phyloP scores from a whole-genome alignment of 2,797 vertebrate genomes.

The Pampus argenteus region DNA sequence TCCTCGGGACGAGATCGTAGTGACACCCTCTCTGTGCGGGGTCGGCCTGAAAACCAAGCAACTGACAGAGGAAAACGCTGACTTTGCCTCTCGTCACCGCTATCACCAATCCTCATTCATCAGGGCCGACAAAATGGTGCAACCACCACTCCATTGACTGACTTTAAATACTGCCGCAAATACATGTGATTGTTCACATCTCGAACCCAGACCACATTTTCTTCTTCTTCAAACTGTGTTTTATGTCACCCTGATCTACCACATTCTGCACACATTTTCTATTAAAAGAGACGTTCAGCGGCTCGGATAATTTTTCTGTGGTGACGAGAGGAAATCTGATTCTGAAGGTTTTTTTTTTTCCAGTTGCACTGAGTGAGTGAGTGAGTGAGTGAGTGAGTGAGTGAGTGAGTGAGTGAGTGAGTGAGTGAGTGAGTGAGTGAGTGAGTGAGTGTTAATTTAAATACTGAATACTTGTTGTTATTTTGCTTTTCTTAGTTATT shows the following conservation, averaged over 20 bases:
- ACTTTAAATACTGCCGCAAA: constrained; percentile 15
- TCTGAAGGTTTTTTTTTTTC: constrained; percentile 3
- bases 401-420: not conserved
- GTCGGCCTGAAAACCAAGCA: constrained; percentile 93
- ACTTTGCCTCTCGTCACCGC: constrained; percentile 93
- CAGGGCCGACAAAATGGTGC: constrained; percentile 80
- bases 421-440: constrained; percentile 6
- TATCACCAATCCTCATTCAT: constrained; percentile 92
- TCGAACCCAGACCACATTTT: constrained; percentile 35
- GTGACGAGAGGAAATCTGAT: constrained; percentile 11
- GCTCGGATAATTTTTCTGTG: constrained; percentile 10
- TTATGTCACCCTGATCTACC: not conserved
- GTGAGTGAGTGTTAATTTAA: no score
- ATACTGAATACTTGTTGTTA: not conserved
- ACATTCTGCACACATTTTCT: constrained; percentile 6
- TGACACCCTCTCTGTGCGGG: constrained; percentile 89
- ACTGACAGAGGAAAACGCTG: constrained; percentile 94
- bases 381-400: not conserved
- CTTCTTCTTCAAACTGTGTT: constrained; percentile 39
- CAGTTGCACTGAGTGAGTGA: constrained; percentile 8
- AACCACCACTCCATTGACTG: constrained; percentile 76
- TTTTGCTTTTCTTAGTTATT: not conserved
- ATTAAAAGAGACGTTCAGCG: constrained; percentile 11
- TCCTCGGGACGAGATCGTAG: constrained; percentile 87
- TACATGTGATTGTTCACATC: constrained; percentile 14